Percentiles rank a stretch among this genome's conserved stretches.
Conservation (phyloP, 2,797 vertebrate genomes). For the Coregonus suidteri region DNA sequence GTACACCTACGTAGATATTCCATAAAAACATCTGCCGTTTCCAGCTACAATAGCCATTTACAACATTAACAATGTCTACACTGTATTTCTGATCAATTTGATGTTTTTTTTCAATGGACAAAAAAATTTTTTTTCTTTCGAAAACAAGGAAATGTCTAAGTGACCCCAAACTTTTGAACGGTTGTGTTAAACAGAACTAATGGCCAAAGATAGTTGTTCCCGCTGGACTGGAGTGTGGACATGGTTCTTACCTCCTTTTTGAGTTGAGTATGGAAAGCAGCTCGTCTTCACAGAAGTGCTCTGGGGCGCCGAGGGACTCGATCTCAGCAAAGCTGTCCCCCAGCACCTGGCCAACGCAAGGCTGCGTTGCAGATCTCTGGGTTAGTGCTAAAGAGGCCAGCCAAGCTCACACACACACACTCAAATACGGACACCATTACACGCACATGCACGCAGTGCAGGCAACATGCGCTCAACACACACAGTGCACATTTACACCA, state of each 20-base stretch:
- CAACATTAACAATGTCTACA: no score
- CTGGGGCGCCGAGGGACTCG: constrained; percentile 90
- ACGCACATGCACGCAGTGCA: neutral
- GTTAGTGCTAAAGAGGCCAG: constrained; percentile 61
- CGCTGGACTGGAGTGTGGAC: neutral
- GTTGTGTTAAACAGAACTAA: neutral
- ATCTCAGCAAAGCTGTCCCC: constrained; percentile 97
- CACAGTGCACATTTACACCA: neutral
- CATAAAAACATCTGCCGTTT: no score
- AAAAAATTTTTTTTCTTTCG: no score
- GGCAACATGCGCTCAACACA: neutral
- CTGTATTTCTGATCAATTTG: no score
- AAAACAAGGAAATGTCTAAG: no score
- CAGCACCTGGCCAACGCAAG: constrained; percentile 86
- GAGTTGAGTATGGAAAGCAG: constrained; percentile 92
- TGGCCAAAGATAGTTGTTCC: neutral
- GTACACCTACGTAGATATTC: no score
- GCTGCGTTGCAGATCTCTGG: constrained; percentile 70
- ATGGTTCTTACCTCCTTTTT: constrained; percentile 85
- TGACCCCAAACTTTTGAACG: no score
- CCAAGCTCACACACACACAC: constrained; percentile 9
- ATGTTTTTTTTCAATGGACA: no score
- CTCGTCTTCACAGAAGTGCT: constrained; percentile 97
- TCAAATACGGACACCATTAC: neutral
- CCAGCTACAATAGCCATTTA: no score